Evolutionary conservation across 1,140 invertebrate genomes (phyloP), one percentile per base, ranked within the genome.

Genomic region (Anthonomus grandis): DNA sequence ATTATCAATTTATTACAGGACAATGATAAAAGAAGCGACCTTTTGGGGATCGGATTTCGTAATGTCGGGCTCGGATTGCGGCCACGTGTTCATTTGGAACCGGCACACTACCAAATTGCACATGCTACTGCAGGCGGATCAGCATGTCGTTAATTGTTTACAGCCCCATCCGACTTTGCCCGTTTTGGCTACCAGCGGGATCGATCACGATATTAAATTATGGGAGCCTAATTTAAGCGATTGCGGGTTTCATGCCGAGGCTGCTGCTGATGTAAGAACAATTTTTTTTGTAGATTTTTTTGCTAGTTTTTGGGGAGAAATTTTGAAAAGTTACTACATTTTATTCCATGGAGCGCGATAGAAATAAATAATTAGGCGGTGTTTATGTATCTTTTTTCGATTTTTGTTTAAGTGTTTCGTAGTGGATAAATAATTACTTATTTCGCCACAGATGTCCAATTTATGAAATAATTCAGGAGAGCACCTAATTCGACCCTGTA

Each of bases 191-290:
- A 89, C 90, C 5, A 93, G 90, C 57, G 92, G 92, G 6, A 93
- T 95, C 54, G 92, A 95, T 70, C 91, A 94, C 73, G 89, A 94
- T 69, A 81, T 94, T 6, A 95, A 95, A 74, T 71, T 95, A 0
- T 94, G 90, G 90, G 80, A 86, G 2, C 91, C 91, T 0, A 70
- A 82, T 10, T 72, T 73, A 51, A 76, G 80, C 19, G 75, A 81
- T 5, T 78, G 75, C 0, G 74, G 59, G 13, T 93, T 91, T 74
- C 82, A 90, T 71, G 72, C 74, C n/a, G 76, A 75, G 44, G 79
- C 79, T 63, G 86, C 89, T 0, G 78, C 83, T 59, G 84, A 86
- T 77, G 89, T 92, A 78, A 73, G 78, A 42, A 34, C n/a, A n/a
- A 31, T 8, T 8, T 31, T 31, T 31, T 31, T 31, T 8, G 27